A percentile compares a stretch with the other conserved stretches of the same genome.
These are phyloP conservation scores for Dasyornis broadbenti DNA, from an alignment of 2,113 vertebrate genomes.

Conservation along the genomic window DNA sequence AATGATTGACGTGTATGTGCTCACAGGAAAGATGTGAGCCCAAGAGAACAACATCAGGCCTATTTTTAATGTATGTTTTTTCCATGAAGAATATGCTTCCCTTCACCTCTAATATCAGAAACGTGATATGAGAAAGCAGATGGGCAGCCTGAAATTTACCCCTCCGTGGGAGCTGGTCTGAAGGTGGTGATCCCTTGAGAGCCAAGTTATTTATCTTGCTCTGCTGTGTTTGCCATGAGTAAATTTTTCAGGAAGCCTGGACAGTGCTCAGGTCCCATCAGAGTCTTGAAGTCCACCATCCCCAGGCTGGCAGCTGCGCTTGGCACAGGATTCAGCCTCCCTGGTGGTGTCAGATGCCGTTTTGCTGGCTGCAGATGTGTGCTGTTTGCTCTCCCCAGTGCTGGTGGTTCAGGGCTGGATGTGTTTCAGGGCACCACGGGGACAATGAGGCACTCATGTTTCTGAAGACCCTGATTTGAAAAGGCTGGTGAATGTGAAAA, in stretches of 20 bases:
- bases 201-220: neutral
- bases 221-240: neutral
- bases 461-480: neutral
- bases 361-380: neutral
- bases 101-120: neutral
- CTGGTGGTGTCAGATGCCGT: neutral
- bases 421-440: neutral
- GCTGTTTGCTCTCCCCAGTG: neutral
- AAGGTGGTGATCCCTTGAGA: neutral
- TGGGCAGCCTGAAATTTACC: neutral
- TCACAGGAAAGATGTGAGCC: neutral
- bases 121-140: neutral
- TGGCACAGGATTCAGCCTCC: neutral
- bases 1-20: conserved; percentile 22
- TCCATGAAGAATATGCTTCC: neutral
- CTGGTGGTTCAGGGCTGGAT: neutral
- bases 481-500: neutral
- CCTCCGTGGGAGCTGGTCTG: neutral
- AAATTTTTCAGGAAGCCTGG: neutral
- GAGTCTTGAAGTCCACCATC: neutral
- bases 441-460: neutral
- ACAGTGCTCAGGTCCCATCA: neutral
- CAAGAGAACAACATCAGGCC: neutral
- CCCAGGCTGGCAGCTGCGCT: neutral
- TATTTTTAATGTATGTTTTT: neutral